These are phyloP conservation scores for Apamea monoglypha DNA, from an alignment of 2,888 invertebrate species.

Conservation along the genomic window DNA sequence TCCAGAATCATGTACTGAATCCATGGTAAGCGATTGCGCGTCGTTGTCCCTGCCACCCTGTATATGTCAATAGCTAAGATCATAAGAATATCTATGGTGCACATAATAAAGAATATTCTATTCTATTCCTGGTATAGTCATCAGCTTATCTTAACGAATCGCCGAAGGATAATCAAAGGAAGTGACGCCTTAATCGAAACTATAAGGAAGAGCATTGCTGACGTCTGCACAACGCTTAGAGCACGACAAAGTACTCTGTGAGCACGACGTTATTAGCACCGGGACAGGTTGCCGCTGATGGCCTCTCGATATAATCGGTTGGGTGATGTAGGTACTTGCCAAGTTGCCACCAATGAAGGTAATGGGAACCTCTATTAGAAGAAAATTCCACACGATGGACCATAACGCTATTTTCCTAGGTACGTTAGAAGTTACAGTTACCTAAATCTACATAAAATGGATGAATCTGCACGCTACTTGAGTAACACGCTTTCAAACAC, in stretches of 20 bases:
- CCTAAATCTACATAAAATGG: not conserved
- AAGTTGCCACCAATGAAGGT: conserved; percentile 19
- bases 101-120: no score
- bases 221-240: conserved; percentile 2
- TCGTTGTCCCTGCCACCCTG: no score
- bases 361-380: conserved; percentile 29
- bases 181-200: conserved; percentile 23
- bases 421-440: not conserved
- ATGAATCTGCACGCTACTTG: not conserved
- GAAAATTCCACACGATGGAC: conserved; percentile 4
- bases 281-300: conserved; percentile 44
- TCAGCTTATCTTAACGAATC: conserved; percentile 20
- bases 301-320: conserved; percentile 36
- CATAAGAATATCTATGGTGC: no score
- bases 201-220: conserved; percentile 24
- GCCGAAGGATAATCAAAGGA: conserved; percentile 19
- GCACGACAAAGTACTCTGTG: no score
- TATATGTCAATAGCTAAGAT: no score
- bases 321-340: conserved; percentile 13
- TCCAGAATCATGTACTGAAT: no score
- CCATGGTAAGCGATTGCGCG: no score
- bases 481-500: not conserved
- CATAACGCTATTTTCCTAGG: conserved; percentile 1
- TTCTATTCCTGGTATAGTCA: not conserved
- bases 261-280: conserved; percentile 25